Evolutionary conservation across 2,888 invertebrate genomes (phyloP).

Genomic region (Deilephila elpenor): DNA sequence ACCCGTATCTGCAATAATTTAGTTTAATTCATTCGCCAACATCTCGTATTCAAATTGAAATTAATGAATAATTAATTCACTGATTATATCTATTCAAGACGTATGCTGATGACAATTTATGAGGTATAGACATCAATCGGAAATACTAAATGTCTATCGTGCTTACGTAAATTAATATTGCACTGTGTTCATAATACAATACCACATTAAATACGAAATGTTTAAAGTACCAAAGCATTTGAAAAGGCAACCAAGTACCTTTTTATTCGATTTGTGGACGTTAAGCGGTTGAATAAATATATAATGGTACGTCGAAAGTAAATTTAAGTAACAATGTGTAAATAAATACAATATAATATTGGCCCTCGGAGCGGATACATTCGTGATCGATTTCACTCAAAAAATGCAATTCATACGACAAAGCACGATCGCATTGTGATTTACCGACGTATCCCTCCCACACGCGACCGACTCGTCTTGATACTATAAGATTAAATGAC

Average conservation of each 20-base stretch:
- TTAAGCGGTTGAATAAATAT: slow-evolving; percentile 26
- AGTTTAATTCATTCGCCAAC: slow-evolving; percentile 49
- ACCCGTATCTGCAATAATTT: slow-evolving; percentile 42
- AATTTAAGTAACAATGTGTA: slow-evolving; percentile 62
- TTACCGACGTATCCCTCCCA: slow-evolving; percentile 65
- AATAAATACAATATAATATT: slow-evolving; percentile 70
- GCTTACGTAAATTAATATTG: slow-evolving; percentile 4
- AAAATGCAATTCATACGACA: slow-evolving; percentile 80
- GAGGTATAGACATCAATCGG: slow-evolving; percentile 15
- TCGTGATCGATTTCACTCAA: slow-evolving; percentile 79
- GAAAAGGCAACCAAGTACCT: slow-evolving; percentile 37
- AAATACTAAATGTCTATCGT: slow-evolving; percentile 12
- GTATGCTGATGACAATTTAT: slow-evolving; percentile 22
- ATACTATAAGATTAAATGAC: slow-evolving; percentile 48
- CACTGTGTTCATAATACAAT: background rate
- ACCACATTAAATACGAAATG: slow-evolving; percentile 28
- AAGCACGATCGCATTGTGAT: slow-evolving; percentile 75
- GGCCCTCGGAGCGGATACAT: slow-evolving; percentile 59
- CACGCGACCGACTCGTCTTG: slow-evolving; percentile 54
- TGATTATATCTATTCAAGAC: slow-evolving; percentile 31
- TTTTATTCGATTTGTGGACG: slow-evolving; percentile 33
- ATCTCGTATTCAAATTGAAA: slow-evolving; percentile 42
- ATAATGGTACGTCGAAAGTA: slow-evolving; percentile 31
- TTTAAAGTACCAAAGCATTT: slow-evolving; percentile 39
- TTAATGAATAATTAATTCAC: slow-evolving; percentile 45